These are phyloP conservation scores for Caenorhabditis sulstoni DNA, from an alignment of 2,888 invertebrate genomes.

Conservation along the genomic window DNA sequence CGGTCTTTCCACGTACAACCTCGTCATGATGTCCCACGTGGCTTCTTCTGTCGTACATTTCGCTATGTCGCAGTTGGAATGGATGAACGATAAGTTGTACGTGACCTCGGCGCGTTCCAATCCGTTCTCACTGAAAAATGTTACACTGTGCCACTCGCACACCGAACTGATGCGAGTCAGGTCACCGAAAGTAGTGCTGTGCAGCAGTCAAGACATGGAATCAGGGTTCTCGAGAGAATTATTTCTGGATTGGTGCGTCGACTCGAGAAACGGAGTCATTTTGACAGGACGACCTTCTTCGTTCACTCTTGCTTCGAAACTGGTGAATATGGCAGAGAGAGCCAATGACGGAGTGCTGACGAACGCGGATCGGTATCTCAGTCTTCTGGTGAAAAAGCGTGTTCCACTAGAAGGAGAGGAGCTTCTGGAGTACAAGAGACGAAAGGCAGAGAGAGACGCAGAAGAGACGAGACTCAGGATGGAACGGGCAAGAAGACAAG, in stretches of 20 bases:
- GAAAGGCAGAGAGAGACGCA: conserved; percentile 82
- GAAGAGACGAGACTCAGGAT: conserved; percentile 77
- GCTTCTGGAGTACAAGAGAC: conserved; percentile 83
- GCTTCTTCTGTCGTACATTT: conserved; percentile 99
- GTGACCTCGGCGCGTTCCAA: conserved; percentile 83
- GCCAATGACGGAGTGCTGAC: conserved; percentile 49
- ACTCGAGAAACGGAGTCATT: conserved; percentile 93
- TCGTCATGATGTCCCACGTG: conserved; percentile 94
- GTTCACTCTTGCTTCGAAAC: conserved; percentile 52
- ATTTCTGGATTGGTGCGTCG: conserved; percentile 93
- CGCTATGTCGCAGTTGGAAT: conserved; percentile 92
- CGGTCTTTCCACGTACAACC: conserved; percentile 93
- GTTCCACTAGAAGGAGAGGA: conserved; percentile 84
- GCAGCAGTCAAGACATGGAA: conserved; percentile 95
- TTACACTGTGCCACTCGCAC: conserved; percentile 94
- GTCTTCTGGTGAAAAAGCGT: conserved; percentile 80
- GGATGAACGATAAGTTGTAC: conserved; percentile 98
- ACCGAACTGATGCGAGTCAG: conserved; percentile 89
- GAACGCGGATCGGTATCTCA: conserved; percentile 35
- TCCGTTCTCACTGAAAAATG: conserved; percentile 92
- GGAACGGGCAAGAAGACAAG: conserved; percentile 44
- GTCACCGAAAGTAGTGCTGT: conserved; percentile 93
- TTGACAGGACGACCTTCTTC: conserved; percentile 84
- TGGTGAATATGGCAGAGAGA: conserved; percentile 49
- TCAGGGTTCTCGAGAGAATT: conserved; percentile 94